These are phyloP conservation scores for Dunckerocampus dactyliophorus DNA, from an alignment of 2,113 vertebrate genomes.

Conservation along the genomic window DNA sequence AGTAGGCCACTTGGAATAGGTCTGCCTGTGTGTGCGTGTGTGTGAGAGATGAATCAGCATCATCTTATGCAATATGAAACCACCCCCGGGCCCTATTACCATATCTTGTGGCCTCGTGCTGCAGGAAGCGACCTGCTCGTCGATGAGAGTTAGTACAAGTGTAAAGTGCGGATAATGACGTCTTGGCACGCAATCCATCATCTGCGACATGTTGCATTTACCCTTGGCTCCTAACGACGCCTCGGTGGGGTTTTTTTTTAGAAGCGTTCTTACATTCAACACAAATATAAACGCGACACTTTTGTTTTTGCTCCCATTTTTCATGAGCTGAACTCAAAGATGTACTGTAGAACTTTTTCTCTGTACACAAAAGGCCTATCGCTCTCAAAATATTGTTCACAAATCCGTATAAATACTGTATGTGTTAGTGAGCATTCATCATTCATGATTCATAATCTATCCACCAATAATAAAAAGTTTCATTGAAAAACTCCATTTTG, in stretches of 20 bases:
- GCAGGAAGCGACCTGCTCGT: slow-evolving; percentile 32
- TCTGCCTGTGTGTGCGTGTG: slow-evolving; percentile 2
- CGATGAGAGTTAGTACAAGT: slow-evolving; percentile 8
- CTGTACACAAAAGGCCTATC: too few relatives aligned
- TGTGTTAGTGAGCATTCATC: too few relatives aligned
- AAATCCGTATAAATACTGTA: too few relatives aligned
- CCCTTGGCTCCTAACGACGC: too few relatives aligned
- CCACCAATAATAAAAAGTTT: too few relatives aligned
- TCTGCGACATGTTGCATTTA: not conserved
- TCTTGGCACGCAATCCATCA: not conserved
- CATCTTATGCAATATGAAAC: slow-evolving; percentile 58
- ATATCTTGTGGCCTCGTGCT: slow-evolving; percentile 41
- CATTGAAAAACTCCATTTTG: too few relatives aligned
- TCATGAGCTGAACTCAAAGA: too few relatives aligned
- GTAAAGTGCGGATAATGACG: not conserved
- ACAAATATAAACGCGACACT: too few relatives aligned
- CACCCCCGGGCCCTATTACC: slow-evolving; percentile 33
- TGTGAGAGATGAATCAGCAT: slow-evolving; percentile 56
- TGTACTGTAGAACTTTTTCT: too few relatives aligned
- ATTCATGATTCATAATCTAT: too few relatives aligned
- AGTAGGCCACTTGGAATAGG: slow-evolving; percentile 61
- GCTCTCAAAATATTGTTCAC: too few relatives aligned
- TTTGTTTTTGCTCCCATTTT: too few relatives aligned
- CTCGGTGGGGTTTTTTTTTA: not conserved
- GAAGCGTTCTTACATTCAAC: not conserved